Conservation (phyloP, 1,140 invertebrate species). For the Diploscapter pachys region DNA sequence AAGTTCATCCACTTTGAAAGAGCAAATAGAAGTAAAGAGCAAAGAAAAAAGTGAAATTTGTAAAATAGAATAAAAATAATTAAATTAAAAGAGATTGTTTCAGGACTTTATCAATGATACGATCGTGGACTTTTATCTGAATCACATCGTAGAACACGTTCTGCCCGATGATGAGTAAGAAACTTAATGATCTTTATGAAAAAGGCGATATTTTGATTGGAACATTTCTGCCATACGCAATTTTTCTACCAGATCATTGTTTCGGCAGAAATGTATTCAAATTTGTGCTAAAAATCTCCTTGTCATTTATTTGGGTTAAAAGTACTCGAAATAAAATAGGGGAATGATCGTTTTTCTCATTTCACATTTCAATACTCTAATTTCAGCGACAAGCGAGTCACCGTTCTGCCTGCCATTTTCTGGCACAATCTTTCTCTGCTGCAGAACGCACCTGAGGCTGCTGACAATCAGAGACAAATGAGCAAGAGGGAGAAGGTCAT, state of each 20-base stretch:
- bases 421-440: conserved; percentile 36
- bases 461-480: conserved; percentile 20
- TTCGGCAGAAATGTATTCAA: not conserved
- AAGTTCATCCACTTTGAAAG: not conserved
- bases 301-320: too few species aligned
- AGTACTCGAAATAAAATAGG: too few species aligned
- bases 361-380: too few species aligned
- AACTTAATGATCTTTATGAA: too few species aligned
- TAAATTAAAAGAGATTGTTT: not conserved
- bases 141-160: conserved; percentile 41
- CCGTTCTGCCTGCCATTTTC: conserved; percentile 39
- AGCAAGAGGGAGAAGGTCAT: conserved; percentile 13
- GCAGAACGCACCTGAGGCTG: conserved; percentile 10
- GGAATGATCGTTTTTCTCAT: too few species aligned
- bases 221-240: not conserved
- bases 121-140: conserved; percentile 40
- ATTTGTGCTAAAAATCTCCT: too few species aligned
- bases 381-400: conserved; percentile 26
- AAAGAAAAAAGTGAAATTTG: not conserved
- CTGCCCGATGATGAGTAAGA: conserved; percentile 31
- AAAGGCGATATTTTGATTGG: not conserved
- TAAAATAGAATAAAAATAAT: not conserved
- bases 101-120: conserved; percentile 39
- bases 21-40: not conserved
- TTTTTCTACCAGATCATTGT: not conserved